Evolutionary conservation across 2,113 vertebrate genomes (phyloP).

Genomic region (Megaceryle torquata): DNA sequence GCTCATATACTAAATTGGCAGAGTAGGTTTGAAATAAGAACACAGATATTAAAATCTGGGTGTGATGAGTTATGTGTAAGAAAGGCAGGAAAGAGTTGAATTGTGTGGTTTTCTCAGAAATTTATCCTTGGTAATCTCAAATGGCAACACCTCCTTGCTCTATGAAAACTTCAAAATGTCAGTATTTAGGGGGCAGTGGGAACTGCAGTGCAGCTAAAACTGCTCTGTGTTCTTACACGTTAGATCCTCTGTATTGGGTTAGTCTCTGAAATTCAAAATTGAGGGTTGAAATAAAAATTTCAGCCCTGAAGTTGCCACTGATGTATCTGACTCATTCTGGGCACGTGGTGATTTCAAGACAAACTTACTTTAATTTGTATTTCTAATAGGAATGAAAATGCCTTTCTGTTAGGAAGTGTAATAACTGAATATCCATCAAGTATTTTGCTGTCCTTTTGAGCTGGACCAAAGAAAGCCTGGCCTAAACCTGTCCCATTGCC

Average conservation of each 20-base stretch:
- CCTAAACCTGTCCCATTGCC: background rate
- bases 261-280: background rate
- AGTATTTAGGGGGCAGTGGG: background rate
- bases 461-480: background rate
- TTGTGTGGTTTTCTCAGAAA: conserved; percentile 12
- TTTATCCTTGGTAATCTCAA: background rate
- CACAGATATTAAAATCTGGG: conserved; percentile 17
- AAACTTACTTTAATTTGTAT: background rate
- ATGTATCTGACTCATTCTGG: background rate
- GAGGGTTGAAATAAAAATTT: background rate
- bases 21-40: background rate
- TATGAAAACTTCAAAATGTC: background rate
- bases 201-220: background rate
- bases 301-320: background rate
- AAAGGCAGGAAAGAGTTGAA: conserved; percentile 47
- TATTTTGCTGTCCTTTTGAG: background rate
- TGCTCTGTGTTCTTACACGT: background rate
- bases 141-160: background rate
- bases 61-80: conserved; percentile 21
- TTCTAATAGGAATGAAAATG: background rate
- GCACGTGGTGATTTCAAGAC: background rate
- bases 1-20: background rate
- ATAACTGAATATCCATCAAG: background rate
- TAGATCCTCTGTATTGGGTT: background rate
- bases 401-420: background rate